Conservation (phyloP, 2,113 vertebrate genomes). For the Pangasianodon hypophthalmus region DNA sequence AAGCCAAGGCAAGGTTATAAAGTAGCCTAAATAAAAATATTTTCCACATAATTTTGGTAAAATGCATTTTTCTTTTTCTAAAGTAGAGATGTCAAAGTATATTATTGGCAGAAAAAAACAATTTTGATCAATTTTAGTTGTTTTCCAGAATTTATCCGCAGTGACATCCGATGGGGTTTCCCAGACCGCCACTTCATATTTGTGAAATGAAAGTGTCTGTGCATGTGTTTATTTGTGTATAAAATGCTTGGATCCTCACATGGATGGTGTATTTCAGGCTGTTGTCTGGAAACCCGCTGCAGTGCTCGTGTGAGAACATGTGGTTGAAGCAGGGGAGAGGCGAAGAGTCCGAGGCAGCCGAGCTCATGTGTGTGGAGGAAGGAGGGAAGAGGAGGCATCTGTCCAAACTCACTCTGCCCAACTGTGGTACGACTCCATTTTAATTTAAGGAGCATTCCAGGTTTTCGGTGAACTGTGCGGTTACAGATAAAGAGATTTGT, state of each 20-base stretch:
- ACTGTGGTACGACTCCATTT: constrained; percentile 83
- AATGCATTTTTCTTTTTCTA: background rate
- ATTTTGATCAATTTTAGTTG: background rate
- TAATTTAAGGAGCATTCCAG: background rate
- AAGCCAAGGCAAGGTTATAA: background rate
- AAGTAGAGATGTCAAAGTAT: background rate
- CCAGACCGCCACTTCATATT: background rate
- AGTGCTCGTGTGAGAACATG: constrained; percentile 94
- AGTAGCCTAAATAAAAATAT: background rate
- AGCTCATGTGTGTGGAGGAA: constrained; percentile 87
- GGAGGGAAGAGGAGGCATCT: constrained; percentile 81
- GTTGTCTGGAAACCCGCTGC: constrained; percentile 84
- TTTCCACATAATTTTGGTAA: background rate
- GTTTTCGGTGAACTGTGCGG: background rate
- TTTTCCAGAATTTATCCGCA: background rate
- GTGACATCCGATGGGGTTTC: background rate
- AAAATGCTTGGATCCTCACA: background rate
- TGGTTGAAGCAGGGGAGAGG: constrained; percentile 93
- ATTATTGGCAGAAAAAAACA: background rate
- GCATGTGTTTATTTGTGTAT: background rate
- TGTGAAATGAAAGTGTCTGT: background rate
- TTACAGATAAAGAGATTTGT: constrained; percentile 2
- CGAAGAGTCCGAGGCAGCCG: constrained; percentile 82
- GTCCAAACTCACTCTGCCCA: constrained; percentile 79
- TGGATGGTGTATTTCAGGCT: constrained; percentile 29